phyloP scores from a whole-genome alignment of 2,888 invertebrate species.

The Agrotis segetum region DNA sequence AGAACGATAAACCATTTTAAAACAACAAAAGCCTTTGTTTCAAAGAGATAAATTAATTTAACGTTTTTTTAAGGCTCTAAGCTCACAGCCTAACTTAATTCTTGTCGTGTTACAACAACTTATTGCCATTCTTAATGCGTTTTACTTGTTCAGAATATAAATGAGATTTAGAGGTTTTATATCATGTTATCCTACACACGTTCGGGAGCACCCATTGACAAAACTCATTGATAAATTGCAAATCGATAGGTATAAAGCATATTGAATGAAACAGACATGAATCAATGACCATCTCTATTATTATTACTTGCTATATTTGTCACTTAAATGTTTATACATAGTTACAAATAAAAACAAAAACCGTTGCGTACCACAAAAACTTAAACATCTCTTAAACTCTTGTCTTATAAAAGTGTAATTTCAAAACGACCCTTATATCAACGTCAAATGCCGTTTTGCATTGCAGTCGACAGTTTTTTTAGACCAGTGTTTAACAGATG shows the following conservation, averaged over 20 bases:
- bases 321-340: no score
- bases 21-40: slow-evolving; percentile 2
- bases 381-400: no score
- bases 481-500: no score
- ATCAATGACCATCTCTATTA: slow-evolving; percentile 7
- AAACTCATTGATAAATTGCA: slow-evolving; percentile 55
- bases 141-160: slow-evolving; percentile 39
- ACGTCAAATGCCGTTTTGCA: no score
- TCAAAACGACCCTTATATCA: no score
- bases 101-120: slow-evolving; percentile 17
- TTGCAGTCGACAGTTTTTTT: no score
- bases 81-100: slow-evolving; percentile 32
- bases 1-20: background rate
- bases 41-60: background rate
- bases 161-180: slow-evolving; percentile 17
- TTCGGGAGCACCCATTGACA: slow-evolving; percentile 41
- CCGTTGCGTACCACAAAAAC: no score
- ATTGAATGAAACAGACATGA: slow-evolving; percentile 22
- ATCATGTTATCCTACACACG: slow-evolving; percentile 46
- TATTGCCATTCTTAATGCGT: slow-evolving; percentile 47
- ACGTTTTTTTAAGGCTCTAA: slow-evolving; percentile 15
- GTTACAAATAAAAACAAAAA: no score
- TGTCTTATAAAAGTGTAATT: no score
- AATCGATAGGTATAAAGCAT: slow-evolving; percentile 25
- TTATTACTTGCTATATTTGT: background rate